phyloP scores from a whole-genome alignment of 2,797 vertebrate genomes.

The Sebastes vulpes region DNA sequence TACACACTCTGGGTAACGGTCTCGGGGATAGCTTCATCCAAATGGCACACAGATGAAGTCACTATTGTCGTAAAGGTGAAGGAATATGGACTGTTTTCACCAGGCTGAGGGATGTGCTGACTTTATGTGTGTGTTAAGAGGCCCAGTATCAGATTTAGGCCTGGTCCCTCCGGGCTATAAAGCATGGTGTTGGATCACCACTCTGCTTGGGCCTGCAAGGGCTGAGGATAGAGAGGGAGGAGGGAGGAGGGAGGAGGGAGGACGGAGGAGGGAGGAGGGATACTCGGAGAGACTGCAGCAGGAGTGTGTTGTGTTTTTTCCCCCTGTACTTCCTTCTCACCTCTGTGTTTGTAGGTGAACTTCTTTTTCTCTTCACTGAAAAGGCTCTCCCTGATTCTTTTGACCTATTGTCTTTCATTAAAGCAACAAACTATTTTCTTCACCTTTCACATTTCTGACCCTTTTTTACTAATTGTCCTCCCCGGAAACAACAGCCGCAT shows the following conservation, averaged over 20 bases:
- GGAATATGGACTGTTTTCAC: conserved; percentile 28
- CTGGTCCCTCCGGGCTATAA: conserved; percentile 55
- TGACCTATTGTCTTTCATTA: neutral
- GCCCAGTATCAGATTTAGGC: conserved; percentile 49
- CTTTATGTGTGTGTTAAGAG: conserved; percentile 61
- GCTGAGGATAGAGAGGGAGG: neutral
- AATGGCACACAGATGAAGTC: conserved; percentile 3
- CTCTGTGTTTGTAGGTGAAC: neutral
- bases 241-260: neutral
- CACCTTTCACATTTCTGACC: no score
- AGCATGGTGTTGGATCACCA: conserved; percentile 49
- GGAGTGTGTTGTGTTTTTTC: conserved; percentile 3
- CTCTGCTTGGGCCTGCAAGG: conserved; percentile 31
- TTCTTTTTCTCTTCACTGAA: neutral
- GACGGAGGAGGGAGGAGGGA: neutral
- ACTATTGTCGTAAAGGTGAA: conserved; percentile 27
- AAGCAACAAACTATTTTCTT: neutral
- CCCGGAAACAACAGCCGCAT: no score
- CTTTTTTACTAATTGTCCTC: no score
- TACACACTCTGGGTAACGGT: neutral
- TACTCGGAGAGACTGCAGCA: neutral
- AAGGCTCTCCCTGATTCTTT: neutral
- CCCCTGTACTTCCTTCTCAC: neutral
- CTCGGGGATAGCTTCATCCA: neutral
- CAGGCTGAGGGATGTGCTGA: conserved; percentile 45